Percentiles rank a stretch among this genome's conserved stretches.
phyloP scores from a whole-genome alignment of 2,888 invertebrate genomes.

The Belgica antarctica region DNA sequence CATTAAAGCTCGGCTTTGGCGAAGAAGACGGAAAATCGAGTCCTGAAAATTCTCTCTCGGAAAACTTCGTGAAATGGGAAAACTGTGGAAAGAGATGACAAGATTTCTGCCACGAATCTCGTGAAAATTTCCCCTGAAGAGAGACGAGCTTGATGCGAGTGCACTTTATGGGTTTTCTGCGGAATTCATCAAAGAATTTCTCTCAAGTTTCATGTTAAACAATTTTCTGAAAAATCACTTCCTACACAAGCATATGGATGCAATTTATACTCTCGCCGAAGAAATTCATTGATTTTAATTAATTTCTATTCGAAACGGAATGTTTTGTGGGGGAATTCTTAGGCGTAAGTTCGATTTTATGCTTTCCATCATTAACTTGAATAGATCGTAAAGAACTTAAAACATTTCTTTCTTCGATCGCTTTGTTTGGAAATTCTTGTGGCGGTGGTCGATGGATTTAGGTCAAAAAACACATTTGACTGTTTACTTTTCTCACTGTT shows the following conservation, averaged over 20 bases:
- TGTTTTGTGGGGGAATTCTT: background rate
- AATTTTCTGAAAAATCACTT: background rate
- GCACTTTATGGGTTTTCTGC: constrained; percentile 1
- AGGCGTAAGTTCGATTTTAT: no score
- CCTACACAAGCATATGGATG: constrained; percentile 17
- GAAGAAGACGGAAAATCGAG: background rate
- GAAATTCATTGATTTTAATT: constrained; percentile 42
- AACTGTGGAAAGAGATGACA: constrained; percentile 7
- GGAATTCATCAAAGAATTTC: background rate
- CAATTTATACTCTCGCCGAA: constrained; percentile 18
- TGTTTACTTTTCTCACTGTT: background rate
- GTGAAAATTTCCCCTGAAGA: no score
- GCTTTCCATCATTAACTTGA: background rate
- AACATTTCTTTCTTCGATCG: background rate
- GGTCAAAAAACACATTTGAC: background rate
- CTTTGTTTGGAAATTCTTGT: background rate
- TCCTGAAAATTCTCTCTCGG: constrained; percentile 18
- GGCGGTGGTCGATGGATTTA: background rate
- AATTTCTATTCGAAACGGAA: constrained; percentile 11
- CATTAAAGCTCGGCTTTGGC: background rate
- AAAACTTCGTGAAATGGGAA: background rate
- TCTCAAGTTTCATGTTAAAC: background rate
- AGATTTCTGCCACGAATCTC: constrained; percentile 7
- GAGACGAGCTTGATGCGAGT: background rate
- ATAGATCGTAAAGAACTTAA: no score